These are phyloP conservation scores for Cryptophagus acutangulus DNA, from an alignment of 2,888 invertebrate genomes.

Conservation along the genomic window DNA sequence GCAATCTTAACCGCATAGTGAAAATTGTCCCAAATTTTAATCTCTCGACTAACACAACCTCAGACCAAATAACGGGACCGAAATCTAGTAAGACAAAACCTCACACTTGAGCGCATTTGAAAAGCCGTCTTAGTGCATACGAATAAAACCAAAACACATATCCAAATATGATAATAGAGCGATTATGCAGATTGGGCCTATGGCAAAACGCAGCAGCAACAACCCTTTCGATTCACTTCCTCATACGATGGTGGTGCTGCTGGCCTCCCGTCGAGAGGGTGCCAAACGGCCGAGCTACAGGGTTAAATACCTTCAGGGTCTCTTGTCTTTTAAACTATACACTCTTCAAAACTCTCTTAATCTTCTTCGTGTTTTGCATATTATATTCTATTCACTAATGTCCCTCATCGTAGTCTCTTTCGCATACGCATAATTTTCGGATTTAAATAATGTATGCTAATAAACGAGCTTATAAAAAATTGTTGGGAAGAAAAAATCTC, in stretches of 20 bases:
- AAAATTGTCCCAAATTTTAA: too few species aligned
- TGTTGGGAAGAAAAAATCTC: too few species aligned
- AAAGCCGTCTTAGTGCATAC: constrained; percentile 21
- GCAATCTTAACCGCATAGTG: too few species aligned
- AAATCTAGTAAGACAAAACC: constrained; percentile 35
- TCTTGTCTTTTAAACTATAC: constrained; percentile 21
- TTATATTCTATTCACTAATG: too few species aligned
- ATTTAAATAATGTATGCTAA: too few species aligned
- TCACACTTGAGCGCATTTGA: constrained; percentile 34
- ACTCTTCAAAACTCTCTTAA: too few species aligned
- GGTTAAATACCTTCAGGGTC: constrained; percentile 30
- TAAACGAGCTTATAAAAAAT: too few species aligned
- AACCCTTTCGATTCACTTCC: constrained; percentile 33
- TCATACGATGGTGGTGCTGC: constrained; percentile 1
- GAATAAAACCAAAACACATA: constrained; percentile 37
- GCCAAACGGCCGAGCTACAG: constrained; percentile 12
- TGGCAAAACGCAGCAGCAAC: too few species aligned
- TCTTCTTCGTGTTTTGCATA: constrained; percentile 29
- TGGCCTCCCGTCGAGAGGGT: constrained; percentile 29
- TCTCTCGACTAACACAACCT: constrained; percentile 30
- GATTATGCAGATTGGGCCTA: constrained; percentile 43
- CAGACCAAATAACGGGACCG: too few species aligned
- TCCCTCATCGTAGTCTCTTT: too few species aligned
- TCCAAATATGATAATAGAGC: constrained; percentile 39
- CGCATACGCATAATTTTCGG: too few species aligned